These are phyloP conservation scores for Passerina amoena DNA, from an alignment of 2,113 vertebrate genomes.

Conservation along the genomic window DNA sequence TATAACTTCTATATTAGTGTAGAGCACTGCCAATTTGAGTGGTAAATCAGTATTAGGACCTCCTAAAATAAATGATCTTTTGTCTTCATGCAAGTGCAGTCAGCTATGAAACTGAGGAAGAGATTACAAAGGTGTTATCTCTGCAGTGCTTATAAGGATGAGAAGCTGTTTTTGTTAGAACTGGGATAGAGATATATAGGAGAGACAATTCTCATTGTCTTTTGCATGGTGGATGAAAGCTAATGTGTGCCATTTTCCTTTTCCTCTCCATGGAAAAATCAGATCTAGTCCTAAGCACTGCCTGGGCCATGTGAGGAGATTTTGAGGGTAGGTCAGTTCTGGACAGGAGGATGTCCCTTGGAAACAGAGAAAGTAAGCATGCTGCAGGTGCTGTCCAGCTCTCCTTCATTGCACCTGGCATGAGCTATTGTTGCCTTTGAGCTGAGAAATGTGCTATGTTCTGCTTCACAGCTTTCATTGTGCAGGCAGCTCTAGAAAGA, in stretches of 20 bases:
- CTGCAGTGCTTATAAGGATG: not conserved
- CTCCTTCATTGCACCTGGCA: not conserved
- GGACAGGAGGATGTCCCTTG: not conserved
- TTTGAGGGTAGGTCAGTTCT: not conserved
- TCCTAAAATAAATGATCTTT: not conserved
- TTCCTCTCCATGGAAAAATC: not conserved
- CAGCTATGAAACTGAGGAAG: not conserved
- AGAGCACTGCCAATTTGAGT: not conserved
- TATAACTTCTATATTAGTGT: not conserved
- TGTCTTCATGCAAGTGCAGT: not conserved
- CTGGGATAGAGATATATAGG: not conserved
- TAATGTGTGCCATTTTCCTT: not conserved
- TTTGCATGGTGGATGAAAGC: not conserved
- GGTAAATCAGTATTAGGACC: not conserved
- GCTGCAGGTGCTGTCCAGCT: not conserved
- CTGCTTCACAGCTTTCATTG: not conserved
- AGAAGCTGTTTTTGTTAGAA: not conserved
- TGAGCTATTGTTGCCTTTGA: not conserved
- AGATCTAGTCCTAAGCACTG: not conserved
- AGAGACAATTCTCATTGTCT: not conserved
- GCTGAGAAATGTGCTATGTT: not conserved
- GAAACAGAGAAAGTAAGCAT: not conserved
- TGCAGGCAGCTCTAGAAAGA: not conserved
- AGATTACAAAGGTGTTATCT: not conserved
- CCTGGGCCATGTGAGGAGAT: not conserved